Evolutionary conservation across 2,797 vertebrate species (phyloP), one percentile per base, ranked within the genome.

Genomic region (Scolopax bukidnonensis): DNA sequence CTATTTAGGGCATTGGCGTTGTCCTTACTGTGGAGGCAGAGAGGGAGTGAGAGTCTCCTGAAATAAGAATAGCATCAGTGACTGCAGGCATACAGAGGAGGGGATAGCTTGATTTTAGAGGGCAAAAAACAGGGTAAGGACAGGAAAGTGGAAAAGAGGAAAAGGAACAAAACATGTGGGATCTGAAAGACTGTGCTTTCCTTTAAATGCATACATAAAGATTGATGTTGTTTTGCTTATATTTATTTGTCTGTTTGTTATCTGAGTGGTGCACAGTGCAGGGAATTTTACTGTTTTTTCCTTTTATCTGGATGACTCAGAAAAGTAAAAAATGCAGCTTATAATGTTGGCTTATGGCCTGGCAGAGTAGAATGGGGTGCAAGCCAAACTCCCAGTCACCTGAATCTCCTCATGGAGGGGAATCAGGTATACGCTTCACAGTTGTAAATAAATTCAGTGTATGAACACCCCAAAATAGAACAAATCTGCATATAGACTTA

Each of bases 261-360:
- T 97, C 95, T 92, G 79, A 92, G 71, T 85, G 81, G 61, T 86
- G 78, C 93, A 96, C 65, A 57, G 81, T 91, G 90, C 48, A 54
- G 80, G 27, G 80, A 96, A 91, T 89, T 89, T 94, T 95, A 84
- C 87, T 93, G 56, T 41, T 93, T 95, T 91, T 95, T 40, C 74
- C 69, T 95, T 95, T 95, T 87, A 94, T 93, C 93, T 93, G 90
- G 73, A 71, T 96, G 96, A 96, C 92, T 97, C 95, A 95, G 84
- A 95, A 90, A 90, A 96, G 75, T 88, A 77, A 94, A 95, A 96
- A 96, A 85, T 82, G 40, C 92, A 91, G 73, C 80, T 85, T 90
- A 43, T 63, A 87, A 78, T 84, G 47, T 63, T 91, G 91, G 91
- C 85, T 87, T 94, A n/a, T 79, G 79, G 73, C 87, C 82, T 93